Evolutionary conservation across 2,797 vertebrate genomes (phyloP), one percentile per base, ranked within the genome.

Genomic region (Delichon dasypus): DNA sequence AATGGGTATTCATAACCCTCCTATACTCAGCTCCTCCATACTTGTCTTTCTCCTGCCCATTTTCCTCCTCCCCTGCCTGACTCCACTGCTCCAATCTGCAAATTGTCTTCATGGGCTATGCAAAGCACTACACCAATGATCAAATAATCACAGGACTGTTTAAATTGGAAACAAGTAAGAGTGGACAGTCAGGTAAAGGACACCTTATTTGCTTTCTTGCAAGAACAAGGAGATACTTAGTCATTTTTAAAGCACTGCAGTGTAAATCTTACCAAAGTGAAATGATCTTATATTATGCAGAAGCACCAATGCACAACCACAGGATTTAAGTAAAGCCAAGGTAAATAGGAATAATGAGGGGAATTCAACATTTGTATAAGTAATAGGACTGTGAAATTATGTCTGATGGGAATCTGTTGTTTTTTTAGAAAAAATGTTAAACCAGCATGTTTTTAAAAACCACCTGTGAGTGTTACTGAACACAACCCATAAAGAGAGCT

Each of bases 261-360:
- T 90, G 81, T 92, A 94, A 95, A 90, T 85, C 92, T 93, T 93
- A 90, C 92, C 72, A 67, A 90, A 65, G 75, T 88, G 75, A 96
- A 96, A 94, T 80, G 61, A 77, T 94, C 89, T 93, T 93, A 64
- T 71, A 80, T 93, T 94, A 95, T 93, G 90, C 86, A 96, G 94
- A 89, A 95, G 78, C 94, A 89, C 65, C 90, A 97, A 92, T 68
- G 90, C 86, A 83, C 78, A 92, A 80, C 95, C 92, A 89, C 84
- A 77, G 93, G 93, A 95, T 93, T 95, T 87, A 90, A 92, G 78
- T 88, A 80, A 92, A 92, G 94, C 96, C 96, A 97, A 97, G 92
- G 96, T 97, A 95, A 97, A 95, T 75, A 95, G 72, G 79, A 96
- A 89, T 95, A 92, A 95, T 76, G 84, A 97, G 90, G 84, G 73